Conservation (phyloP, 2,113 vertebrate species). For the Sclerurus mexicanus region DNA sequence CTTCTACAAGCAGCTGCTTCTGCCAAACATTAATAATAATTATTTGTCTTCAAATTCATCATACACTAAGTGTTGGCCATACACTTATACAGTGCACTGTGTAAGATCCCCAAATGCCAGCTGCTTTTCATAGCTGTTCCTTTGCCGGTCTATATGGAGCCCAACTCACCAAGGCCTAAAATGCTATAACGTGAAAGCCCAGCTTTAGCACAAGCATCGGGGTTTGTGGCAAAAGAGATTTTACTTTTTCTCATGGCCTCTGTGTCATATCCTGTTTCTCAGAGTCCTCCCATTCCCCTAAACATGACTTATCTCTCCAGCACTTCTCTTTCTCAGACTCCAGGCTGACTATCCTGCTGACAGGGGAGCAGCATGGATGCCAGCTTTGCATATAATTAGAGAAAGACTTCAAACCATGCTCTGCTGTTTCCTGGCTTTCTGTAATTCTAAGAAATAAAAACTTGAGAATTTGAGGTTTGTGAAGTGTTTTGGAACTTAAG, state of each 20-base stretch:
- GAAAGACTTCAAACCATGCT: neutral
- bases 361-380: neutral
- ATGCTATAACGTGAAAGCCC: neutral
- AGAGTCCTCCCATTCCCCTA: slow-evolving; percentile 29
- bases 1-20: neutral
- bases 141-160: fast-evolving
- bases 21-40: neutral
- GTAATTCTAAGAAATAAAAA: neutral
- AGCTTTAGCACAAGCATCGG: neutral
- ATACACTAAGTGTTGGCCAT: neutral
- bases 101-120: neutral
- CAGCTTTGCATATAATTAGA: neutral
- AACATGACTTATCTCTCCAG: slow-evolving; percentile 51
- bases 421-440: neutral
- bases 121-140: neutral
- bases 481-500: neutral
- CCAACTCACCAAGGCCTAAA: neutral
- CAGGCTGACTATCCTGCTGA: neutral
- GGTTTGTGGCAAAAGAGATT: neutral
- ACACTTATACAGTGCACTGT: fast-evolving
- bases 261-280: slow-evolving; percentile 61
- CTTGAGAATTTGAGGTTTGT: neutral
- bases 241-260: slow-evolving; percentile 51
- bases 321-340: slow-evolving; percentile 27
- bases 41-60: neutral